phyloP scores from a whole-genome alignment of 1,140 invertebrate species.

The Drosophila tani region DNA sequence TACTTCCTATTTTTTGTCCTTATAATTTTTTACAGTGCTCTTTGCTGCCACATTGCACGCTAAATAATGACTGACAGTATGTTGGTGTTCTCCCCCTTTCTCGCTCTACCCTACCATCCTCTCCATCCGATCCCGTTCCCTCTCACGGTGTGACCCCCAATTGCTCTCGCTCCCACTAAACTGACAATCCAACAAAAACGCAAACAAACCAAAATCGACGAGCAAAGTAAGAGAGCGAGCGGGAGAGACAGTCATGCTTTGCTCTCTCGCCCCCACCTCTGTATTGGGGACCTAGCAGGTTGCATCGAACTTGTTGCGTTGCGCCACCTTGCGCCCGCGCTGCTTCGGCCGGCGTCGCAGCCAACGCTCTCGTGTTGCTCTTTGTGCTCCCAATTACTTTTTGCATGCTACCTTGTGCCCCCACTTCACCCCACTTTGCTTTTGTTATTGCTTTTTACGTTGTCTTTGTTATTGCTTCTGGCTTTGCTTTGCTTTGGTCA shows the following conservation, averaged over 20 bases:
- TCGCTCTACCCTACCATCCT: background rate
- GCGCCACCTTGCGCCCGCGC: constrained; percentile 67
- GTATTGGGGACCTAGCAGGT: constrained; percentile 51
- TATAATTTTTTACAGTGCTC: constrained; percentile 12
- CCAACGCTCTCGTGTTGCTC: constrained; percentile 56
- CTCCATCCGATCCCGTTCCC: constrained; percentile 2
- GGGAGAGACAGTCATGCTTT: constrained; percentile 11
- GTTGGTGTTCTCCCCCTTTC: constrained; percentile 53
- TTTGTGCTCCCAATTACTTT: constrained; percentile 82
- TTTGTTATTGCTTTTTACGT: constrained; percentile 29
- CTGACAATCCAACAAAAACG: constrained; percentile 75
- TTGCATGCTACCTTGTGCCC: constrained; percentile 79
- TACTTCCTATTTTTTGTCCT: background rate
- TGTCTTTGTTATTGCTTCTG: constrained; percentile 40
- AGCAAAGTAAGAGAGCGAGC: constrained; percentile 7
- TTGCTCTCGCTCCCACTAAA: constrained; percentile 72
- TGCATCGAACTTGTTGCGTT: constrained; percentile 79
- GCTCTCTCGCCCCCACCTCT: constrained; percentile 3
- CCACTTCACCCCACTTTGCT: constrained; percentile 68
- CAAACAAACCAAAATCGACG: constrained; percentile 60
- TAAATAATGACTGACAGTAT: constrained; percentile 83
- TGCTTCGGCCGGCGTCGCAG: constrained; percentile 26
- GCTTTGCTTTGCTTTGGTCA: constrained; percentile 50
- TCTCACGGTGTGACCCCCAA: constrained; percentile 67
- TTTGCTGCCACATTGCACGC: constrained; percentile 60